Evolutionary conservation across 2,113 vertebrate genomes (phyloP).

Genomic region (Chloropsis cyanopogon): DNA sequence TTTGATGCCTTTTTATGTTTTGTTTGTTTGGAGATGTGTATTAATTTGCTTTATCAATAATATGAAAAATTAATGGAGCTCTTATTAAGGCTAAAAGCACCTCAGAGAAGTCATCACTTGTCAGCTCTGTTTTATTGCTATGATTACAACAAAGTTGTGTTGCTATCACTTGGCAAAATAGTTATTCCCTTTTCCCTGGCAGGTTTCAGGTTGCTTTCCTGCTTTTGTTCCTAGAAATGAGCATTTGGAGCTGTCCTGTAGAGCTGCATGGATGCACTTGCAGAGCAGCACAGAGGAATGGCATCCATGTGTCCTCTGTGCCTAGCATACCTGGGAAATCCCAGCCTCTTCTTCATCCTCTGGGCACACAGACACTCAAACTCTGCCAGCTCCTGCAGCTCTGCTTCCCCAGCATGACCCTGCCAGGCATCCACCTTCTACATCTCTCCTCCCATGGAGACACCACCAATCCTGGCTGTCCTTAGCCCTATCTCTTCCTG

Average conservation of each 20-base stretch:
- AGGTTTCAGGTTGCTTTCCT: background rate
- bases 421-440: background rate
- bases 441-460: background rate
- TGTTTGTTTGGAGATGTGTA: conserved; percentile 26
- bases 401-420: background rate
- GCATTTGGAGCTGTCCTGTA: background rate
- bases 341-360: background rate
- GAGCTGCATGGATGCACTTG: background rate
- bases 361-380: fast-evolving
- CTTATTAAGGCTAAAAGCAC: conserved; percentile 62
- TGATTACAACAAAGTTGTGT: conserved; percentile 2
- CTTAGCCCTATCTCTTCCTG: background rate
- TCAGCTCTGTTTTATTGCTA: conserved; percentile 31
- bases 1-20: conserved; percentile 53
- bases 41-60: conserved; percentile 68
- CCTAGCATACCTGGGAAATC: background rate
- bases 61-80: conserved; percentile 61
- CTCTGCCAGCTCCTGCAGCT: background rate
- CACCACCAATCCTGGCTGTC: background rate
- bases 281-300: background rate
- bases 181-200: background rate
- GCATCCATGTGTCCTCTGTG: background rate
- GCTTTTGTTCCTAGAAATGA: background rate
- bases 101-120: conserved; percentile 40
- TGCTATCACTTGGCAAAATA: conserved; percentile 13